Evolutionary conservation across 1,140 invertebrate species (phyloP).

Genomic region (Calliphora vicina): DNA sequence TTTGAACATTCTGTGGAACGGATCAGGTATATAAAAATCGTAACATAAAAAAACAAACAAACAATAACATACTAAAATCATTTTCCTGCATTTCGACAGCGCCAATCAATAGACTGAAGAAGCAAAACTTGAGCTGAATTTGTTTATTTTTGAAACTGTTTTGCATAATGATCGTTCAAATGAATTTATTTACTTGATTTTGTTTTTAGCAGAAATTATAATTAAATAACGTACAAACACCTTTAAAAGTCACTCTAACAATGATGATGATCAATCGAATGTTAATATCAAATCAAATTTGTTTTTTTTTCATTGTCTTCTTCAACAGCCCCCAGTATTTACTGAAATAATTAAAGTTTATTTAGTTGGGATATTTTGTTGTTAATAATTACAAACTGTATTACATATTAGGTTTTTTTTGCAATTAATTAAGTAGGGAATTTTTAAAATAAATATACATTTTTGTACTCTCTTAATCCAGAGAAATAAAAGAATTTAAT

Average conservation of each 20-base stretch:
- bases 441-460: no score
- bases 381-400: no score
- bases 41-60: neutral
- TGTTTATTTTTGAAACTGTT: neutral
- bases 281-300: neutral
- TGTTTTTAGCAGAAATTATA: neutral
- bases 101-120: neutral
- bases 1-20: slow-evolving; percentile 45
- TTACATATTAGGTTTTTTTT: no score
- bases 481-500: no score
- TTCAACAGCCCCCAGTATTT: no score
- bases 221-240: neutral
- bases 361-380: no score
- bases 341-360: no score
- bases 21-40: no score
- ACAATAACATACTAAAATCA: slow-evolving; percentile 5
- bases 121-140: neutral
- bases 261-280: neutral
- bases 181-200: neutral
- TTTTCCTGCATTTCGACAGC: neutral
- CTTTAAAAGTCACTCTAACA: neutral
- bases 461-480: no score
- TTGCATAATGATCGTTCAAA: neutral
- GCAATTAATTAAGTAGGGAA: no score
- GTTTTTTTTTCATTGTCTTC: neutral